Conservation (phyloP, 2,888 invertebrate species). For the Emmelina monodactyla region DNA sequence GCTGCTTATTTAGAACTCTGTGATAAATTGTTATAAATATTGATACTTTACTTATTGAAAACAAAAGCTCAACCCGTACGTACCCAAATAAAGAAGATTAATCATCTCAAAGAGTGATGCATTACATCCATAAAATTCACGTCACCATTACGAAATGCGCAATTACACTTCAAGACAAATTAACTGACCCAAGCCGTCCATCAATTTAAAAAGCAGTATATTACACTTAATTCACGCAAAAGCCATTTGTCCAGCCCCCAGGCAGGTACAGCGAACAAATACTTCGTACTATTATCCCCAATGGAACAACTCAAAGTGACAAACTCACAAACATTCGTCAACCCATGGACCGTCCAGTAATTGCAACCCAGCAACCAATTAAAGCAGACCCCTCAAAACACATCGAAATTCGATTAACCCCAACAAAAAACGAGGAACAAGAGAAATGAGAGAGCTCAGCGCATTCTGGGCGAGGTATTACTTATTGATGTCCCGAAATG, state of each 20-base stretch:
- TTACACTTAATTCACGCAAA: conserved; percentile 37
- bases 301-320: conserved; percentile 44
- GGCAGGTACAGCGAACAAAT: conserved; percentile 34
- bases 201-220: conserved; percentile 33
- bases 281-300: conserved; percentile 35
- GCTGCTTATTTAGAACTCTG: no score
- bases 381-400: conserved; percentile 21
- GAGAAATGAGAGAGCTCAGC: conserved; percentile 20
- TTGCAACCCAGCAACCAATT: conserved; percentile 41
- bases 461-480: conserved; percentile 34
- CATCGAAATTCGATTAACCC: neutral
- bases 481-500: conserved; percentile 63
- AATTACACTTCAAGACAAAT: conserved; percentile 6
- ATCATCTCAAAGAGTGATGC: no score
- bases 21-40: no score
- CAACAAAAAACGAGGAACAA: neutral
- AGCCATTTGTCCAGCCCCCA: conserved; percentile 30
- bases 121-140: no score
- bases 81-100: no score
- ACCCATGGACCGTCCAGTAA: conserved; percentile 50
- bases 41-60: no score
- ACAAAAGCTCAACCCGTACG: no score
- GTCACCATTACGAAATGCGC: neutral
- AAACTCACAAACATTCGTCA: conserved; percentile 66
- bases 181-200: conserved; percentile 15